Percentiles rank a stretch among this genome's conserved stretches.
These are phyloP conservation scores for Cheumatopsyche charites DNA, from an alignment of 1,140 invertebrate genomes.

Conservation along the genomic window DNA sequence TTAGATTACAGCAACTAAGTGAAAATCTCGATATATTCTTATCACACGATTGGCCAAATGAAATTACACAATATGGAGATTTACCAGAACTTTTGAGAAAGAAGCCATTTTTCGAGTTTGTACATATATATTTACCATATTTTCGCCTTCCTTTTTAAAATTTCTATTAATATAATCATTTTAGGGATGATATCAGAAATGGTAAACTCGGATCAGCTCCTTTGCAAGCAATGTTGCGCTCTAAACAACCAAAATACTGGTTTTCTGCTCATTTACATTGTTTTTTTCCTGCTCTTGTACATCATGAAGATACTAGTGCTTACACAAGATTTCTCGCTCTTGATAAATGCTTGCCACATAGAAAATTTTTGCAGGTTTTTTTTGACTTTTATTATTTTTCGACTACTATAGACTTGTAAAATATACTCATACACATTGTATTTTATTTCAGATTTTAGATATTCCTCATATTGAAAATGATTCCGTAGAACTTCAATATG, in stretches of 20 bases:
- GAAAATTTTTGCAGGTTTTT: conserved; percentile 76
- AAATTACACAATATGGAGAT: conserved; percentile 88
- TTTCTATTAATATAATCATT: conserved; percentile 49
- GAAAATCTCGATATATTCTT: conserved; percentile 86
- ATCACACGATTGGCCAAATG: conserved; percentile 96
- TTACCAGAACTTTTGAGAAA: conserved; percentile 72
- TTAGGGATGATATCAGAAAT: conserved; percentile 79
- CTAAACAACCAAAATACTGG: conserved; percentile 89
- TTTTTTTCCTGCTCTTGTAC: conserved; percentile 89
- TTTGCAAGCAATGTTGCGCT: conserved; percentile 77
- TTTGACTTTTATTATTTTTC: neutral
- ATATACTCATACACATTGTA: conserved; percentile 1
- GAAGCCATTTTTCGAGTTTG: conserved; percentile 86
- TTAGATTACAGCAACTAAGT: conserved; percentile 69
- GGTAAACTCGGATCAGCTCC: conserved; percentile 85
- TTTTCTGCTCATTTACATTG: conserved; percentile 98
- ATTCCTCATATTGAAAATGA: conserved; percentile 62
- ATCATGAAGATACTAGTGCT: conserved; percentile 64
- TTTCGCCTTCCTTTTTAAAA: conserved; percentile 10
- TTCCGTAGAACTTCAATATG: conserved; percentile 74
- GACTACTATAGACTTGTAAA: neutral
- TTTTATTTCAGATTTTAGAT: conserved; percentile 53
- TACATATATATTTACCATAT: neutral
- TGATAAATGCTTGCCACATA: conserved; percentile 92
- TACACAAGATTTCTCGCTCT: conserved; percentile 92